Base-by-base conservation (phyloP, 2,113 vertebrate genomes). In the Rhegmatorhina hoffmannsi region DNA sequence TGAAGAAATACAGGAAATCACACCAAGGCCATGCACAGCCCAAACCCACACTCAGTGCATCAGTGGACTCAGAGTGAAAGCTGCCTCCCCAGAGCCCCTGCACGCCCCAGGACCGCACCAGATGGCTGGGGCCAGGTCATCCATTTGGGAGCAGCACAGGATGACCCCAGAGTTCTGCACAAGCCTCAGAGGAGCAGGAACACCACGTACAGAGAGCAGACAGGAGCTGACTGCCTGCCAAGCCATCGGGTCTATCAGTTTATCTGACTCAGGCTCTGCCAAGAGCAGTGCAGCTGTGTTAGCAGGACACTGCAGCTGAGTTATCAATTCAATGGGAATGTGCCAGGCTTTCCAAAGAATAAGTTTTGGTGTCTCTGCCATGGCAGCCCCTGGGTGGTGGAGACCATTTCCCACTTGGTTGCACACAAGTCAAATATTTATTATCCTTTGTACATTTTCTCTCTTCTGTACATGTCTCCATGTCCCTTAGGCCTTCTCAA, bases 151-250 rank as follows among this genome's bases (percentile, higher is more conserved):
- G 68, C 58, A 83, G 72, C 70, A 69, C 33, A n/a, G 18, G 58
- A 40, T 67, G 44, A 89, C 19, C 40, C 7, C 87, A 15, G 17
- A 6, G 23, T 1, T 31, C 64, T 47, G 50, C 29, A 33, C 62
- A 55, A 49, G 24, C 31, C 56, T 36, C 25, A 60, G 66, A 36
- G 2, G 50, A 69, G n/a, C 1, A 44, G 25, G 7, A 46, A 50
- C 0, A 2, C 20, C 10, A 6, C 20, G 70, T 1, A 29, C 0
- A 6, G 46, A 16, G 33, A 63, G 11, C 2, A 0, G 28, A 55
- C 13, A 56, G 0, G 4, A 80, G 62, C 18, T 40, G 73, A 70
- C 34, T 3, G 3, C 17, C 17, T 52, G 69, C 40, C 5, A 9
- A 87, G 29, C 36, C 2, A 0, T 44, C 2, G 9, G 29, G 26